A percentile compares a stretch with the other conserved stretches of the same genome.
Conservation (phyloP, 2,888 invertebrate species). For the Lepidochitona cinerea region DNA sequence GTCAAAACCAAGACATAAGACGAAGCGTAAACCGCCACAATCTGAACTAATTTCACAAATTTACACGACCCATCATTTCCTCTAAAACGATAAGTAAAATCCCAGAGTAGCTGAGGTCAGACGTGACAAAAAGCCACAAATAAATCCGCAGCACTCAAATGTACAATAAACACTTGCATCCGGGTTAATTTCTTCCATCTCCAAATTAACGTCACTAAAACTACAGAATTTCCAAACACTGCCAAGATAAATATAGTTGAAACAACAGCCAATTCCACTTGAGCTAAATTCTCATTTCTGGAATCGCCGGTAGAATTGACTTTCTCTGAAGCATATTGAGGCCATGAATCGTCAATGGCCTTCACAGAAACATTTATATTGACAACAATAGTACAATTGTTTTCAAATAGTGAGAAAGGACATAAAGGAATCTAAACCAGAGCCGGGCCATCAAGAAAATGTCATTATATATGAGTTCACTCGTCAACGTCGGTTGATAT, state of each 20-base stretch:
- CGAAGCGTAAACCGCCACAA: slow-evolving; percentile 63
- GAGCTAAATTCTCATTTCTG: slow-evolving; percentile 75
- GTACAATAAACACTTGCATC: slow-evolving; percentile 81
- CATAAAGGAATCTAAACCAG: too few species aligned
- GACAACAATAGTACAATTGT: too few species aligned
- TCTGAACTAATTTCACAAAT: slow-evolving; percentile 78
- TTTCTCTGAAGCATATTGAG: too few species aligned
- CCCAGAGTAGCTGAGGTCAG: slow-evolving; percentile 73
- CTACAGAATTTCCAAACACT: slow-evolving; percentile 57
- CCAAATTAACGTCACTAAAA: slow-evolving; percentile 52
- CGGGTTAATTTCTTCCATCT: slow-evolving; percentile 75
- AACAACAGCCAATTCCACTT: slow-evolving; percentile 67
- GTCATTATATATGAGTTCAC: too few species aligned
- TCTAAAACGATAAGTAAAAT: slow-evolving; percentile 52
- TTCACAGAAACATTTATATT: too few species aligned
- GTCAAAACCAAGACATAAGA: slow-evolving; percentile 68
- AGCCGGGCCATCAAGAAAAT: too few species aligned
- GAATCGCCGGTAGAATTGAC: not conserved
- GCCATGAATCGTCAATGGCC: too few species aligned
- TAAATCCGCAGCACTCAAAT: slow-evolving; percentile 80
- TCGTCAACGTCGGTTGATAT: too few species aligned
- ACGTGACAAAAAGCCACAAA: slow-evolving; percentile 80
- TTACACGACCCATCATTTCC: slow-evolving; percentile 67
- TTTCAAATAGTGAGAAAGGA: too few species aligned
- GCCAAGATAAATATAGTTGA: slow-evolving; percentile 56